These are phyloP conservation scores for Pocillopora damicornis DNA, from an alignment of 64 coral and sea anemone species.

Conservation along the genomic window DNA sequence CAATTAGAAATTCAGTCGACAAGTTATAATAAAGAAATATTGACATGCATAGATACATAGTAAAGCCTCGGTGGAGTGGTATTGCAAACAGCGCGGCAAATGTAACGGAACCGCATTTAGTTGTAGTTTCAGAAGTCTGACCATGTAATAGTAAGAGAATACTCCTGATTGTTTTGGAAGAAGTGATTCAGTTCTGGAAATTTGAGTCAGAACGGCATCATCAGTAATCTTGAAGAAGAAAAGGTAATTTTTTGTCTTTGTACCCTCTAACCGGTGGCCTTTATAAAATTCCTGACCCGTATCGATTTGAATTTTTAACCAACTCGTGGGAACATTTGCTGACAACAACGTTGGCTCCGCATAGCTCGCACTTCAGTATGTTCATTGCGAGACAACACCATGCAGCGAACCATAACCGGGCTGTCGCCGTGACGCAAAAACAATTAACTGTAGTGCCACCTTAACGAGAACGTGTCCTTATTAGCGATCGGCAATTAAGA, in stretches of 20 bases:
- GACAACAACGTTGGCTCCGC: not conserved
- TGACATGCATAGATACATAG: too few species aligned
- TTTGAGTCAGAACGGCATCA: too few species aligned
- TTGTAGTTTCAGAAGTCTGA: too few species aligned
- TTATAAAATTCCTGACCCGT: constrained; percentile 1
- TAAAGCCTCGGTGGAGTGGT: too few species aligned
- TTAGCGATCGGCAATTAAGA: not conserved
- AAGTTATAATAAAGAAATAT: too few species aligned
- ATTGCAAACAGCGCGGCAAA: too few species aligned
- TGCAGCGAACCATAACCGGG: constrained; percentile 1
- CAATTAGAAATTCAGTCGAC: too few species aligned
- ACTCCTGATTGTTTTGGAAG: too few species aligned
- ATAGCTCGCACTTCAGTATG: not conserved
- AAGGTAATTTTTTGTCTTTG: not conserved
- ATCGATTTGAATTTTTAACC: not conserved
- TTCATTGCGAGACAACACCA: not conserved
- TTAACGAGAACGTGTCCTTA: not conserved
- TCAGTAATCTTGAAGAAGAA: not conserved
- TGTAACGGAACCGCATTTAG: too few species aligned
- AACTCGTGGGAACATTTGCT: constrained; percentile 7
- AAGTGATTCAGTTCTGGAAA: too few species aligned
- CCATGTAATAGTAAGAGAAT: too few species aligned
- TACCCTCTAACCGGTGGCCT: not conserved
- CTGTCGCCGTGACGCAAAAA: not conserved
- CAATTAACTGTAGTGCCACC: not conserved